phyloP scores from a whole-genome alignment of 2,888 invertebrate genomes.

The Lacanobia wlatinum region DNA sequence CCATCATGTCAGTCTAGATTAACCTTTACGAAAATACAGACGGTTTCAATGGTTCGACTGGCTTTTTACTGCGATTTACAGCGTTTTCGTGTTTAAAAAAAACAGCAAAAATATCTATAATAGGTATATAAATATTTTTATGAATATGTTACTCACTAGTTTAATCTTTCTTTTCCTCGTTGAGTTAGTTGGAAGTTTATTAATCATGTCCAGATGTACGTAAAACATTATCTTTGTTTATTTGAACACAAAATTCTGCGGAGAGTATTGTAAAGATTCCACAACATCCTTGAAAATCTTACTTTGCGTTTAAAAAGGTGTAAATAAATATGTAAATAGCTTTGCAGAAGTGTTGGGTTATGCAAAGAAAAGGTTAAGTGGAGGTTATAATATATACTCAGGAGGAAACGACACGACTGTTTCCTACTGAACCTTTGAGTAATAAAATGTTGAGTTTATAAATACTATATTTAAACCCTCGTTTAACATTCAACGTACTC shows the following conservation, averaged over 20 bases:
- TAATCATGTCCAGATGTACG: constrained; percentile 32
- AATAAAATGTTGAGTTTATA: constrained; percentile 1
- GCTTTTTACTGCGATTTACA: background rate
- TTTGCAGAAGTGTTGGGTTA: constrained; percentile 10
- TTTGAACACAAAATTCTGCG: constrained; percentile 2
- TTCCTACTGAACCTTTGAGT: background rate
- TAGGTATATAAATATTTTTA: constrained; percentile 17
- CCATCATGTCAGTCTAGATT: background rate
- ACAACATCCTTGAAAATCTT: constrained; percentile 29
- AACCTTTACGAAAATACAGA: background rate
- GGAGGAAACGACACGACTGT: background rate
- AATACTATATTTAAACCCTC: background rate
- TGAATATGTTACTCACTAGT: constrained; percentile 38
- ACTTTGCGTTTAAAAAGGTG: constrained; percentile 26
- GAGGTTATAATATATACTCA: constrained; percentile 3
- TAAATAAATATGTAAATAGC: constrained; percentile 21
- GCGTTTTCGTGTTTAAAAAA: background rate
- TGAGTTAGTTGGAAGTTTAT: constrained; percentile 39
- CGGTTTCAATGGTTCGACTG: background rate
- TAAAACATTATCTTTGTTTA: constrained; percentile 18
- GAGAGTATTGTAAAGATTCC: constrained; percentile 1
- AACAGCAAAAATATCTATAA: constrained; percentile 1
- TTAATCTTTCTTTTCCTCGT: constrained; percentile 34
- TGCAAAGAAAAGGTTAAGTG: constrained; percentile 5
- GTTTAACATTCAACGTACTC: background rate